These are phyloP conservation scores for Biston stratarius DNA, from an alignment of 2,888 invertebrate genomes.

Conservation along the genomic window DNA sequence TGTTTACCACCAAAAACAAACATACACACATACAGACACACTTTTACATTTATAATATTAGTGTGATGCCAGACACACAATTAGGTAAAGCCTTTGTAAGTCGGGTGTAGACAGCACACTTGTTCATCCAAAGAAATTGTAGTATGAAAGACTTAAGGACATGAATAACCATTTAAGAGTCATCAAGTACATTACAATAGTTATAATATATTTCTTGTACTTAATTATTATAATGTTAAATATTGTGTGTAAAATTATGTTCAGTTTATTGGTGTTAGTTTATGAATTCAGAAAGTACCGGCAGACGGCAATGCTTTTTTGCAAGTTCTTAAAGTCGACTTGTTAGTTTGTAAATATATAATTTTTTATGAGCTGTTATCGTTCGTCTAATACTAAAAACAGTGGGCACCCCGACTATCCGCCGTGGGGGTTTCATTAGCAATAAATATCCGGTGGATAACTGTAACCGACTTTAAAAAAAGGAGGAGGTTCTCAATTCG, in stretches of 20 bases:
- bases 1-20: too few species aligned
- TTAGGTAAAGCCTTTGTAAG: too few species aligned
- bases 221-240: slow-evolving; percentile 24
- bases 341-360: neutral
- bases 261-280: slow-evolving; percentile 60
- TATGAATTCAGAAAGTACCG: slow-evolving; percentile 53
- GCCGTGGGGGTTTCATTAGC: too few species aligned
- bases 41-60: too few species aligned
- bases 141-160: neutral
- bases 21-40: too few species aligned
- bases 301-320: slow-evolving; percentile 52
- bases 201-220: slow-evolving; percentile 9
- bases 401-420: too few species aligned
- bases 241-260: slow-evolving; percentile 35
- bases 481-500: too few species aligned
- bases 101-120: neutral
- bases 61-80: too few species aligned
- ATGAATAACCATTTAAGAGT: neutral
- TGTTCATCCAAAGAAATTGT: neutral
- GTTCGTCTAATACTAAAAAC: neutral
- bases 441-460: too few species aligned
- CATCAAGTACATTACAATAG: neutral
- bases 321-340: neutral
- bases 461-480: too few species aligned
- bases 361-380: neutral